Percentiles rank a stretch among this genome's conserved stretches.
These are phyloP conservation scores for Ecdyonurus torrentis DNA, from an alignment of 2,888 invertebrate species.

Conservation along the genomic window DNA sequence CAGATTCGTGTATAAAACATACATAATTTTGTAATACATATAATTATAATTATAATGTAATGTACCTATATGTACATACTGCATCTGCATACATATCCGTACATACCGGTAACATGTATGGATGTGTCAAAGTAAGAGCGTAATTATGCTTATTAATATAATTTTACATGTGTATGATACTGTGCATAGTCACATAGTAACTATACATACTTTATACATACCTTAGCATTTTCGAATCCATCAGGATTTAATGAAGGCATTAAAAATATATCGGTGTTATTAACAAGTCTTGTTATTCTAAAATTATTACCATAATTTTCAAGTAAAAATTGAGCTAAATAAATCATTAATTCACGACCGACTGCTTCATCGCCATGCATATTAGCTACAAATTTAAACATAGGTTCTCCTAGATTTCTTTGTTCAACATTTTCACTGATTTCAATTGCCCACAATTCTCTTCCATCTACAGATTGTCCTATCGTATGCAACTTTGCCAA, in stretches of 20 bases:
- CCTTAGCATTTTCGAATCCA: constrained; percentile 74
- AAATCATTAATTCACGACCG: constrained; percentile 68
- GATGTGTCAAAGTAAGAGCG: no score
- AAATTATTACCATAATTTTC: constrained; percentile 50
- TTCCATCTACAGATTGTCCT: constrained; percentile 68
- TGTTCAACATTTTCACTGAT: constrained; percentile 47
- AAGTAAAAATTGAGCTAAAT: constrained; percentile 69
- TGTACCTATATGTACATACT: no score
- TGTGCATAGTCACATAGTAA: no score
- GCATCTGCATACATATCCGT: no score
- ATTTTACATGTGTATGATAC: no score
- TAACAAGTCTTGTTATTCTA: constrained; percentile 58
- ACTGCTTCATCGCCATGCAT: constrained; percentile 95
- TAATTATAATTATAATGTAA: no score
- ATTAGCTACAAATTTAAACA: constrained; percentile 87
- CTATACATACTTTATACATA: no score
- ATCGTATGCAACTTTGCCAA: constrained; percentile 54
- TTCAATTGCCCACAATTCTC: constrained; percentile 67
- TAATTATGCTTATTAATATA: no score
- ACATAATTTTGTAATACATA: no score
- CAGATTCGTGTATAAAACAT: no score
- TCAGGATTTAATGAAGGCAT: constrained; percentile 98
- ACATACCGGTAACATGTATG: no score
- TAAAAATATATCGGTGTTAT: constrained; percentile 79
- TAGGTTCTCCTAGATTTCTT: constrained; percentile 33